Percentiles rank a stretch among this genome's conserved stretches.
Evolutionary conservation across 2,888 invertebrate genomes (phyloP).

Genomic region (Uloborus plumipes): DNA sequence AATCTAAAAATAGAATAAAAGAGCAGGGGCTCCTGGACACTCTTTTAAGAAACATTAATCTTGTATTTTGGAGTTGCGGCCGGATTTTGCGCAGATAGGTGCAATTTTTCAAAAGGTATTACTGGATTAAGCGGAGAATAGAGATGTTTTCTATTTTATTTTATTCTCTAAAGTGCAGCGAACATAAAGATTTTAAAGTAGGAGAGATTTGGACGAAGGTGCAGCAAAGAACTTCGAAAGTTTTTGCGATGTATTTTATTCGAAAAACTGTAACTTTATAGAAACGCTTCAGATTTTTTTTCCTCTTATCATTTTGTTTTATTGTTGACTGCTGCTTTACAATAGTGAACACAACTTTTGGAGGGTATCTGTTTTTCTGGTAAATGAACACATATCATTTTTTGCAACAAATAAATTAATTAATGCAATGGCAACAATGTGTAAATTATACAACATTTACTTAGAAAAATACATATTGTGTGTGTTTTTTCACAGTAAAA

Average conservation of each 20-base stretch:
- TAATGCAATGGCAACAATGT: no score
- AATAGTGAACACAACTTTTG: neutral
- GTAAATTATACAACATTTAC: no score
- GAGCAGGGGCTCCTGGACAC: slow-evolving; percentile 40
- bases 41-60: slow-evolving; percentile 63
- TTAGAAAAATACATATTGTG: no score
- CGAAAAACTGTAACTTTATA: no score
- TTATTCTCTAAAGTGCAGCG: slow-evolving; percentile 11
- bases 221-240: neutral
- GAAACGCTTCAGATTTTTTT: neutral
- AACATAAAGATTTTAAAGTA: slow-evolving; percentile 25
- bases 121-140: slow-evolving; percentile 53
- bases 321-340: neutral
- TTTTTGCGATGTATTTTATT: slow-evolving; percentile 8
- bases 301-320: neutral
- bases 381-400: no score
- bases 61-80: slow-evolving; percentile 59
- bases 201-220: slow-evolving; percentile 1
- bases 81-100: slow-evolving; percentile 46
- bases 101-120: slow-evolving; percentile 63
- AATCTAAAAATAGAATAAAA: slow-evolving; percentile 25
- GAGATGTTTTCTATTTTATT: slow-evolving; percentile 21
- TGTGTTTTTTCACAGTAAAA: no score
- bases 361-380: no score
- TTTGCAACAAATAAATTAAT: no score